phyloP scores from a whole-genome alignment of 64 coral and sea anemone genomes.

The Montipora cactus region DNA sequence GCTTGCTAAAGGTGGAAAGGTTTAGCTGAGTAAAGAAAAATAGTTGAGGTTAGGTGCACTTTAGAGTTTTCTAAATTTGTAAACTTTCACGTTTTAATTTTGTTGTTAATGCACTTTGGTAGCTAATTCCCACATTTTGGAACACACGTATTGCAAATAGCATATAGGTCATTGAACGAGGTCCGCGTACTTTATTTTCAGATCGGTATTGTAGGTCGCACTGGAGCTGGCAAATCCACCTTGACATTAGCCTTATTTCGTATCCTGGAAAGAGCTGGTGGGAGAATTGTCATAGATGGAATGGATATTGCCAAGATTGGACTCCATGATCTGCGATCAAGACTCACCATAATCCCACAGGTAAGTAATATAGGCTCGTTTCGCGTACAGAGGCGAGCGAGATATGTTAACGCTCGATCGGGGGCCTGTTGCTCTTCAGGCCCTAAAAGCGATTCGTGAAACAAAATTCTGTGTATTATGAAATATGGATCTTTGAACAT shows the following conservation, averaged over 20 bases:
- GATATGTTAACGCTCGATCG: background rate
- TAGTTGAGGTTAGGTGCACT: too few species aligned
- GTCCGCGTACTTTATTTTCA: background rate
- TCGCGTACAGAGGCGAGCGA: background rate
- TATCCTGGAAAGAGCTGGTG: slow-evolving; percentile 64
- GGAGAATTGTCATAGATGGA: slow-evolving; percentile 48
- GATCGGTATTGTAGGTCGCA: slow-evolving; percentile 50
- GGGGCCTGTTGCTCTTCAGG: too few species aligned
- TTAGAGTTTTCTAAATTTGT: too few species aligned
- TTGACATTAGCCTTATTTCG: slow-evolving; percentile 52
- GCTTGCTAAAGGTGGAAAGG: too few species aligned
- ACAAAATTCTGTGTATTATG: background rate
- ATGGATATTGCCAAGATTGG: slow-evolving; percentile 54
- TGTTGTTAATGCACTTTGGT: too few species aligned
- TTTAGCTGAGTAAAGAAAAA: too few species aligned
- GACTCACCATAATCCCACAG: slow-evolving; percentile 76
- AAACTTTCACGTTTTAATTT: too few species aligned
- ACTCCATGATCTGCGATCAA: slow-evolving; percentile 60
- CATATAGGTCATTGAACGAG: too few species aligned
- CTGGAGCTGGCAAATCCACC: slow-evolving; percentile 68
- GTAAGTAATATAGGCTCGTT: background rate
- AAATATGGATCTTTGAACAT: slow-evolving; percentile 19
- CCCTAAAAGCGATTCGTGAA: too few species aligned
- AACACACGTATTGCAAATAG: too few species aligned
- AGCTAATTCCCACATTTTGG: too few species aligned